A percentile compares a stretch with the other conserved stretches of the same genome.
phyloP scores from a whole-genome alignment of 2,797 vertebrate species.

The Myripristis murdjan region DNA sequence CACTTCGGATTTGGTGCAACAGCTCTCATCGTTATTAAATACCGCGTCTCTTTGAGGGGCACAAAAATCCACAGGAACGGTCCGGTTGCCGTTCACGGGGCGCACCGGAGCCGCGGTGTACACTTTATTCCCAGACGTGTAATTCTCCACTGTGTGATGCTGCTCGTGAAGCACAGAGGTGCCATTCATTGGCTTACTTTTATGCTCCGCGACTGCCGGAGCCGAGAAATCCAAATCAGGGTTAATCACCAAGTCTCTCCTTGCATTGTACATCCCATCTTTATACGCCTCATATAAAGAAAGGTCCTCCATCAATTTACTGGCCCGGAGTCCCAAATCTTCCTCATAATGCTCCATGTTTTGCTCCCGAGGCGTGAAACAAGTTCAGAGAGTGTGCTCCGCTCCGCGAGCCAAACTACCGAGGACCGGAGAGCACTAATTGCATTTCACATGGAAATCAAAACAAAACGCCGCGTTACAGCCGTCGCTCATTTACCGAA shows the following conservation, averaged over 20 bases:
- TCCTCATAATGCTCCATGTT: constrained; percentile 90
- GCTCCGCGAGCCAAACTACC: constrained; percentile 72
- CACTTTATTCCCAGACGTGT: constrained; percentile 85
- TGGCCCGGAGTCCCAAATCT: constrained; percentile 84
- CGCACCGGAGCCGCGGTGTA: constrained; percentile 86
- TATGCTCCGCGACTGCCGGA: constrained; percentile 73
- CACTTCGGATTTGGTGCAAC: constrained; percentile 91
- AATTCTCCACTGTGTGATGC: constrained; percentile 86
- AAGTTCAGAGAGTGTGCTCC: constrained; percentile 76
- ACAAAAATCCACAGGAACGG: constrained; percentile 86
- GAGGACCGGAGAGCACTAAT: constrained; percentile 78
- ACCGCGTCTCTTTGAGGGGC: constrained; percentile 83
- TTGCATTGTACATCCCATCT: constrained; percentile 80
- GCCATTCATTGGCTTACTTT: constrained; percentile 85
- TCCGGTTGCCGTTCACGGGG: constrained; percentile 80
- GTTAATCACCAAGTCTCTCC: constrained; percentile 81
- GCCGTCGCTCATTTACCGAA: constrained; percentile 68
- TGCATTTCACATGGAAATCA: constrained; percentile 86
- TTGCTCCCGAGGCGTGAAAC: constrained; percentile 67
- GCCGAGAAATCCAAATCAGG: constrained; percentile 84
- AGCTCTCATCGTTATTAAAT: constrained; percentile 82
- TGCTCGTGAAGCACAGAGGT: constrained; percentile 83
- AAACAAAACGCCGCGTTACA: constrained; percentile 80
- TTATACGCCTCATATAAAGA: constrained; percentile 84
- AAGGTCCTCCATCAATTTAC: constrained; percentile 86